Conservation (phyloP, 2,888 invertebrate species). For the Drosophila niveifrons region DNA sequence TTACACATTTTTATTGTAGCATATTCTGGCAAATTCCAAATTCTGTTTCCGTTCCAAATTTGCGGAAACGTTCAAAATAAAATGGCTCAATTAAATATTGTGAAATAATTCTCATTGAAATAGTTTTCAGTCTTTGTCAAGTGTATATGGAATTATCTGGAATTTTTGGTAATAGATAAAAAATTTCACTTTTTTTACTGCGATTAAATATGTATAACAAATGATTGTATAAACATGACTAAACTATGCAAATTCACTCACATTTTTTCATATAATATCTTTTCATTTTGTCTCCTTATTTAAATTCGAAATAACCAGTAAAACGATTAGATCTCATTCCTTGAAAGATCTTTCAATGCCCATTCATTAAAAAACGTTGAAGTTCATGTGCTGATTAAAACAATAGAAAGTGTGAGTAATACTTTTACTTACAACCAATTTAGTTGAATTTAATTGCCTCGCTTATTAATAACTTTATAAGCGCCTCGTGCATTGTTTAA, state of each 20-base stretch:
- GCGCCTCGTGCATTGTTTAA: constrained; percentile 23
- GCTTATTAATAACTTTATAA: constrained; percentile 19
- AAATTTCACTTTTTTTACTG: too few relatives aligned
- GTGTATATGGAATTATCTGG: not conserved
- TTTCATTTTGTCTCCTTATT: not conserved
- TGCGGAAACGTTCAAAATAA: not conserved
- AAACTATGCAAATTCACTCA: not conserved
- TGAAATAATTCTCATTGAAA: constrained; percentile 9
- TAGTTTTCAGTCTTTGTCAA: not conserved
- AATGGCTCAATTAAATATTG: constrained; percentile 8
- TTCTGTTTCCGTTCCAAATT: constrained; percentile 11
- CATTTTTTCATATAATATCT: too few relatives aligned
- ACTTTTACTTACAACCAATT: not conserved
- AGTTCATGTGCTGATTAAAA: constrained; percentile 9
- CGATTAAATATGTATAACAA: too few relatives aligned
- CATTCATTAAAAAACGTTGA: not conserved
- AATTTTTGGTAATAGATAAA: not conserved
- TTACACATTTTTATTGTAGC: not conserved
- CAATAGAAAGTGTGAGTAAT: constrained; percentile 23
- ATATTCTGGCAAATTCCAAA: constrained; percentile 2
- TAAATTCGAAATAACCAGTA: not conserved
- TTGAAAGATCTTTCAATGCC: not conserved
- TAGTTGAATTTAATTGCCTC: constrained; percentile 10
- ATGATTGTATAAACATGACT: not conserved
- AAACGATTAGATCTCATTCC: constrained; percentile 5